Evolutionary conservation across 2,797 vertebrate species (phyloP), one percentile per base, ranked within the genome.

Genomic region (Pangasius larnaudii): DNA sequence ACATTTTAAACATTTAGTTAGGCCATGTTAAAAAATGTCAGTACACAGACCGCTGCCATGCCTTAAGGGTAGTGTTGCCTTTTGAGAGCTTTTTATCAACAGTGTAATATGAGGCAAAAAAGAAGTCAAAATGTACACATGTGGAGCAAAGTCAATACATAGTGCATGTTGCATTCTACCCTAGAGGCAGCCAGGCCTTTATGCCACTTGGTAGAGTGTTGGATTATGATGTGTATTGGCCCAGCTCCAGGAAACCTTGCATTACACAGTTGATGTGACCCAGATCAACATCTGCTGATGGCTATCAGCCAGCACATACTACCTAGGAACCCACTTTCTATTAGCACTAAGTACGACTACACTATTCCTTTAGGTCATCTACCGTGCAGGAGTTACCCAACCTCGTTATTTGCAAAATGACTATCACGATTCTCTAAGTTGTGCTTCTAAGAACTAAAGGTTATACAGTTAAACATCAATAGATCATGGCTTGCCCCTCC

Each of bases 251-350:
- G 77, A 63, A 74, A 56, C 77, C 80, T 67, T 61, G 71, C 81
- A 53, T 78, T 85, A 77, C 82, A 84, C 65, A 51, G 67, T n/a
- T 46, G 65, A 86, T 58, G 84, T 86, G 77, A 82, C 88, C 84
- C 88, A 81, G 67, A 86, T 81, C 84, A 86, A 85, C 88, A 82
- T 88, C 87, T 86, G 88, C 77, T 82, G 84, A 82, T 88, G 77
- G 88, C 56, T 86, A 58, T 75, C 56, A 56, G 84, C 84, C 77
- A 65, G 65, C 33, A 56, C 53, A 8, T 65, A 53, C 67, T 75
- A 75, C 24, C 16, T 33, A 49, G 42, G 81, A 84, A 51, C 8
- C 4, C 8, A 2, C 24, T 49, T 67, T 33, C 58, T 84, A 67
- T 84, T 33, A 51, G 63, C 81, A 13, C 61, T 30, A 10, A 1